Base-by-base conservation (phyloP, 2,797 vertebrate genomes). In the Phrynocephalus forsythii region DNA sequence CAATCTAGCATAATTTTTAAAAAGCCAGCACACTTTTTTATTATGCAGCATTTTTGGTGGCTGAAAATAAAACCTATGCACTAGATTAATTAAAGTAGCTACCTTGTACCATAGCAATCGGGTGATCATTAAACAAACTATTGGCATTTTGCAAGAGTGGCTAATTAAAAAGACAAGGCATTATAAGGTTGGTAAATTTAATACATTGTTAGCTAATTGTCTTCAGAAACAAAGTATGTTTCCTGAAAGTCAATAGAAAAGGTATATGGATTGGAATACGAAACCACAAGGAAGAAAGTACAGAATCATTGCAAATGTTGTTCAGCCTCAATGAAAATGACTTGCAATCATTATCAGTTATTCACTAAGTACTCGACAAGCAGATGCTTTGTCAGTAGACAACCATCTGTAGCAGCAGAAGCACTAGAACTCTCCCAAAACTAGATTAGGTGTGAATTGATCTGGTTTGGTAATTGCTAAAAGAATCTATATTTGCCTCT, bases 181-280 rank as follows among this genome's bases (percentile, higher is more conserved):
- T 85, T 89, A 79, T 77, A 83, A 80, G 84, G 81, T 86, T 91
- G 60, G 79, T 87, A 78, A 92, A 84, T 72, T 68, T 90, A 75
- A 89, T 67, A 89, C 87, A 82, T 30, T 48, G 84, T 15, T 50
- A 69, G 26, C 69, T 79, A 66, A 88, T 90, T 91, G 71, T 84
- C 50, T 90, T 86, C 84, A 26, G 44, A 48, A 87, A 52, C 38
- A 73, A 9, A 11, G 30, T 82, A 83, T 77, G 20, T 87, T 87
- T 84, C 67, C 78, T 87, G 82, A 72, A 50, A 50, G 86, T 50
- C 66, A 76, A 71, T 76, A 56, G 87, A 87, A 71, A 11, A 73
- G n/a, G 60, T 63, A 72, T 79, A 73, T 79, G 38, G 38, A 79
- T 84, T 79, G 73, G 77, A 67, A 68, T 44, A 44, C 60, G 26